Percentiles rank a stretch among this genome's conserved stretches.
phyloP scores from a whole-genome alignment of 2,113 vertebrate genomes.

The Coptodon bakossiorum region DNA sequence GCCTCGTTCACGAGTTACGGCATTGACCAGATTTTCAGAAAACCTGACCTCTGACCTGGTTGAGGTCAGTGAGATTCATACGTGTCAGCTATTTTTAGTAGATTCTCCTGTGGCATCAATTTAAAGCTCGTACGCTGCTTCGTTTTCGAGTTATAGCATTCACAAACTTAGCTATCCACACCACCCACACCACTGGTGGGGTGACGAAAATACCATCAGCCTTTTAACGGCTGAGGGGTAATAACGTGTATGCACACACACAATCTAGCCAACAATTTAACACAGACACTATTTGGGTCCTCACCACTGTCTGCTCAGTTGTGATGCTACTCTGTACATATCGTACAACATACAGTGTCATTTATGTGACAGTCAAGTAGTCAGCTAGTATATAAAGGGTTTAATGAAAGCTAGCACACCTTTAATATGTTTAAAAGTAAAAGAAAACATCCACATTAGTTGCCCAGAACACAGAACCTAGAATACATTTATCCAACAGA shows the following conservation, averaged over 20 bases:
- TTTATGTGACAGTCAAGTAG: neutral
- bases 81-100: neutral
- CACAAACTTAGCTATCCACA: neutral
- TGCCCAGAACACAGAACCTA: neutral
- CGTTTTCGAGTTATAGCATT: accelerated
- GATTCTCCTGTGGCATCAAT: neutral
- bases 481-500: neutral
- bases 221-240: neutral
- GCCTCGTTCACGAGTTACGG: neutral
- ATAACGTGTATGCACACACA: neutral
- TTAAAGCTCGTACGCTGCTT: accelerated
- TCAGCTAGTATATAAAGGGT: neutral
- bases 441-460: neutral
- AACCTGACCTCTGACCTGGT: neutral
- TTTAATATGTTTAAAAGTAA: neutral
- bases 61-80: neutral
- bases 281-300: neutral
- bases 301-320: neutral
- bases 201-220: neutral
- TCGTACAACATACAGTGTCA: neutral
- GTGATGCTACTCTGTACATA: neutral
- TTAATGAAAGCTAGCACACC: neutral
- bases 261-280: neutral
- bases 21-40: neutral
- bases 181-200: neutral